These are phyloP conservation scores for Ennomos erosarius DNA, from an alignment of 2,888 invertebrate genomes.

Conservation along the genomic window DNA sequence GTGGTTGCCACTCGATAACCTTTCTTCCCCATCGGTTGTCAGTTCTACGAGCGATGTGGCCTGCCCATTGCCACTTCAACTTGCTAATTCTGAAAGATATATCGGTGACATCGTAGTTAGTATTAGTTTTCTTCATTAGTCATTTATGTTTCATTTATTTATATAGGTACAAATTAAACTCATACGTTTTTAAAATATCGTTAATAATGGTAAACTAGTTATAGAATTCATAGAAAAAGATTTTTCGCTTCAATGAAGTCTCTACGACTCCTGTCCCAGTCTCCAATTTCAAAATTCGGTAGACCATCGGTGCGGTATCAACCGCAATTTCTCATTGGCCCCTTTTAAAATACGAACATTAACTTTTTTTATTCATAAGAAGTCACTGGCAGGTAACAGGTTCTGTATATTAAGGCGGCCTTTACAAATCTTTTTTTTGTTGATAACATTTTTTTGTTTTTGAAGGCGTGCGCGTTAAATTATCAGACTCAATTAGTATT, in stretches of 20 bases:
- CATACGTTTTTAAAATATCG: no score
- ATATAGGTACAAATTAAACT: no score
- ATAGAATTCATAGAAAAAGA: no score
- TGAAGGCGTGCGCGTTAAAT: slow-evolving; percentile 22
- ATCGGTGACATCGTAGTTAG: no score
- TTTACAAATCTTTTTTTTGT: slow-evolving; percentile 35
- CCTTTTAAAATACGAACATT: slow-evolving; percentile 64
- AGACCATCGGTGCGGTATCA: slow-evolving; percentile 69
- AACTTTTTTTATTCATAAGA: slow-evolving; percentile 42
- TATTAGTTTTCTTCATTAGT: no score
- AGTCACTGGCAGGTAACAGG: slow-evolving; percentile 47
- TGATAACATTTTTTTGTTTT: slow-evolving; percentile 39
- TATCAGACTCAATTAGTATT: slow-evolving; percentile 29
- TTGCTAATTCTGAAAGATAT: no score
- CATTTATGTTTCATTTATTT: no score
- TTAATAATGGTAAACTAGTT: no score
- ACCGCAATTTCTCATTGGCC: slow-evolving; percentile 73
- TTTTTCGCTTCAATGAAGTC: background rate
- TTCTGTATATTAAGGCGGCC: slow-evolving; percentile 50
- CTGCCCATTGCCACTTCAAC: no score
- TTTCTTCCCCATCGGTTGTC: no score
- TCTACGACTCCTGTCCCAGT: slow-evolving; percentile 45
- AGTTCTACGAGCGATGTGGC: no score
- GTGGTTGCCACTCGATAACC: no score
- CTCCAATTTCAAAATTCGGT: slow-evolving; percentile 76